phyloP scores from a whole-genome alignment of 2,113 vertebrate species.

The Leptodactylus fuscus region DNA sequence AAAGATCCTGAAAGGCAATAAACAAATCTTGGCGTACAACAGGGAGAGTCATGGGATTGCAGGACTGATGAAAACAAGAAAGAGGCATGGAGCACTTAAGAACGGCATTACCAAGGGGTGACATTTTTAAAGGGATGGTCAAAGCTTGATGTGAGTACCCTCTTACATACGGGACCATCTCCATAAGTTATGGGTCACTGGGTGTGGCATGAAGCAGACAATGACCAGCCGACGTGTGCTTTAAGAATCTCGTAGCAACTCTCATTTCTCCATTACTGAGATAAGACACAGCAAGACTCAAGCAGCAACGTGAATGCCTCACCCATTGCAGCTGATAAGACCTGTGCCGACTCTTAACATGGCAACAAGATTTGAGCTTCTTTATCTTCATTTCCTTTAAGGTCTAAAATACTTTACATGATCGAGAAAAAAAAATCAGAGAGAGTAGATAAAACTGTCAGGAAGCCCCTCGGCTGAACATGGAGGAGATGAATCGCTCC shows the following conservation, averaged over 20 bases:
- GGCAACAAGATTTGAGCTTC: background rate
- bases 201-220: background rate
- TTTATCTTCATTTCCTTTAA: conserved; percentile 20
- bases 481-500: conserved; percentile 26
- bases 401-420: conserved; percentile 19
- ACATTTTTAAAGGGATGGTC: too few species aligned
- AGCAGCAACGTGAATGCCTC: background rate
- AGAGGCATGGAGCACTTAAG: too few species aligned
- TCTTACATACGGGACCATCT: too few species aligned
- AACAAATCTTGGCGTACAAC: too few species aligned
- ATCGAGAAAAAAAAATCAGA: conserved; percentile 17
- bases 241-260: background rate
- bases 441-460: conserved; percentile 38
- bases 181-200: too few species aligned
- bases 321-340: background rate
- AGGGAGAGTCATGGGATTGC: too few species aligned
- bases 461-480: conserved; percentile 28
- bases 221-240: background rate
- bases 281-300: background rate
- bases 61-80: too few species aligned
- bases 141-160: too few species aligned
- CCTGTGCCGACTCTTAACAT: background rate
- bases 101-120: too few species aligned
- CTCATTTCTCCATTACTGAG: background rate
- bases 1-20: too few species aligned